Evolutionary conservation across 2,888 invertebrate genomes (phyloP).

Genomic region (Aromia moschata): DNA sequence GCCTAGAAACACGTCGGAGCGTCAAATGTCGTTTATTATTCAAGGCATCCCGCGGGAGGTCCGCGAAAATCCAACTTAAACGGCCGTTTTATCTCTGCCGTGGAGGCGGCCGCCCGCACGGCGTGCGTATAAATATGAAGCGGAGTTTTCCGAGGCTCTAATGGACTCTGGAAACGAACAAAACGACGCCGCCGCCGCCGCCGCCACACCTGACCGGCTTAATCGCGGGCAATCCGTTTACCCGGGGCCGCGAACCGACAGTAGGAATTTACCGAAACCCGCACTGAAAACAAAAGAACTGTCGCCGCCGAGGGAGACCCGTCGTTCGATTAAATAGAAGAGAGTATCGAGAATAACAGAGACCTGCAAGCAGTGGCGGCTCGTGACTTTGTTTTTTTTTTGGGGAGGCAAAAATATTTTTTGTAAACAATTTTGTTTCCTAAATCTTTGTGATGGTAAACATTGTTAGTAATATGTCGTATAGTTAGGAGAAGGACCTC

Average conservation of each 20-base stretch:
- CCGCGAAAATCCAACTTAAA: neutral
- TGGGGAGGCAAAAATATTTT: no score
- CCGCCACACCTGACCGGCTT: conserved; percentile 2
- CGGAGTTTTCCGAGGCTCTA: neutral
- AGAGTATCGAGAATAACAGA: no score
- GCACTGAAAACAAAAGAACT: conserved; percentile 7
- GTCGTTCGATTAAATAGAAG: conserved; percentile 14
- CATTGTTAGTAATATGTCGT: no score
- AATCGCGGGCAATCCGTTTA: conserved; percentile 8
- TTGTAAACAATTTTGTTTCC: no score
- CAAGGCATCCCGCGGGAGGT: neutral
- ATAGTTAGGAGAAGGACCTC: no score
- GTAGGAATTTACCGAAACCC: conserved; percentile 12
- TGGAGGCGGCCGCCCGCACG: neutral
- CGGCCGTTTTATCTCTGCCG: neutral
- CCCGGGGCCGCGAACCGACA: neutral
- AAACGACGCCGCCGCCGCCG: neutral
- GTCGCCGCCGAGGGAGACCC: conserved; percentile 5
- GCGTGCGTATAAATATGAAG: neutral
- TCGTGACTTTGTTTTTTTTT: no score
- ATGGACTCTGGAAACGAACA: conserved; percentile 4
- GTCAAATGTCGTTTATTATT: neutral
- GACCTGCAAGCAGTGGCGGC: no score
- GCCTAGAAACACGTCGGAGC: neutral
- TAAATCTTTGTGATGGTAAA: no score